Evolutionary conservation across 1,140 invertebrate species (phyloP), one percentile per base, ranked within the genome.

Genomic region (Drosophila sturtevanti): DNA sequence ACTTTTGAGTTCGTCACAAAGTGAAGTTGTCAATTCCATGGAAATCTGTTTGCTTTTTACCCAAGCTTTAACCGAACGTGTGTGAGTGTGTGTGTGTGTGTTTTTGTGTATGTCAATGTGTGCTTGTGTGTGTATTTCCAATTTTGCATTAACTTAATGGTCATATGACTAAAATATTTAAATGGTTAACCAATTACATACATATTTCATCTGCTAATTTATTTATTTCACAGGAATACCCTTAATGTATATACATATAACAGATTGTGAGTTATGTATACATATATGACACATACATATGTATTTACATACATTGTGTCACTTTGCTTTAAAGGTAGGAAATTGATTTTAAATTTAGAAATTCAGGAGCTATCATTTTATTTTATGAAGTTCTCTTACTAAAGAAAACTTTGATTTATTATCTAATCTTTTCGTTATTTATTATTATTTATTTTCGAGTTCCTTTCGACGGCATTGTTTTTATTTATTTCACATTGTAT

Each of bases 21-120:
- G 18, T 41, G 35, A 34, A 56, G 54, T 56, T 56, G 54, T 56
- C 54, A 56, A 34, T 72, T 69, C 52, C 31, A 56, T 56, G 18
- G 18, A 70, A 73, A 35, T 65, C 48, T 48, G 16, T 41, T 48
- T 48, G 37, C 16, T 11, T 48, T 48, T 59, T 68, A 11, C 59
- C 27, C 58, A 55, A 60, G 62, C 73, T 74, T 41, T 34, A 59
- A 64, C 21, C 35, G 27, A 7, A 31, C 37, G 27, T 55, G 14
- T 55, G 31, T 35, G 22, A 5, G 12, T 27, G 51, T 54, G 51
- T 27, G 24, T n/a, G 37, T 38, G 48, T 24, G 21, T 55, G 31
- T 55, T 24, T 31, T n/a, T 34, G 52, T 55, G 27, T 9, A 16
- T 18, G 14, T 44, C 7, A 16, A 24, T 55, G 27, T 9, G 16